phyloP scores from a whole-genome alignment of 2,113 vertebrate genomes.

The Notothenia coriiceps region DNA sequence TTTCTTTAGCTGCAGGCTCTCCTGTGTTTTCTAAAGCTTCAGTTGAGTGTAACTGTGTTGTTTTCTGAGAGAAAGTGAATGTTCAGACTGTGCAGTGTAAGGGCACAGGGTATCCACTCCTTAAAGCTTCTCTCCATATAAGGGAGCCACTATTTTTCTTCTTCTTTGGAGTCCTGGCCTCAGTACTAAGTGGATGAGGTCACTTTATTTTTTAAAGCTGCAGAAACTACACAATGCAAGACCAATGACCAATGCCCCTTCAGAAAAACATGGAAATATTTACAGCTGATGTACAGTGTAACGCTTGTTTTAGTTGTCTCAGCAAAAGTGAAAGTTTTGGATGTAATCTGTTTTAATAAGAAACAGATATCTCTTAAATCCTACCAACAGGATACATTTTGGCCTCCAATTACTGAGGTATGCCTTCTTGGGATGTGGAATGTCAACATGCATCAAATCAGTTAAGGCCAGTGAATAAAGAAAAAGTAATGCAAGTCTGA shows the following conservation, averaged over 20 bases:
- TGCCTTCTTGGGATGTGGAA: conserved; percentile 52
- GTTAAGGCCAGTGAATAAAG: conserved; percentile 23
- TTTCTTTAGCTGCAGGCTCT: background rate
- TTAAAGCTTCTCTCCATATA: conserved; percentile 89
- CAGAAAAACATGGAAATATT: background rate
- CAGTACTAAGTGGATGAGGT: conserved; percentile 87
- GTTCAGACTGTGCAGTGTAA: conserved; percentile 39
- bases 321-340: background rate
- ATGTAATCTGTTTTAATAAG: conserved; percentile 3
- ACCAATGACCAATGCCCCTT: background rate
- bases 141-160: conserved; percentile 87
- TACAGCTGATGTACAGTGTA: background rate
- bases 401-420: conserved; percentile 48
- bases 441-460: conserved; percentile 59
- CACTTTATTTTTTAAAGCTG: conserved; percentile 80
- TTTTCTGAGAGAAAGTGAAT: conserved; percentile 61
- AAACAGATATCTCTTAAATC: conserved; percentile 2
- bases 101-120: conserved; percentile 58
- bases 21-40: conserved; percentile 35
- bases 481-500: conserved; percentile 4
- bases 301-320: background rate
- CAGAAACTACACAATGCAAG: conserved; percentile 52
- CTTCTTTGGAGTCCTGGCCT: conserved; percentile 89
- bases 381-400: conserved; percentile 35
- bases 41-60: conserved; percentile 31